These are phyloP conservation scores for Carlito syrichta DNA, from an alignment of 2,113 vertebrate species.

Conservation along the genomic window DNA sequence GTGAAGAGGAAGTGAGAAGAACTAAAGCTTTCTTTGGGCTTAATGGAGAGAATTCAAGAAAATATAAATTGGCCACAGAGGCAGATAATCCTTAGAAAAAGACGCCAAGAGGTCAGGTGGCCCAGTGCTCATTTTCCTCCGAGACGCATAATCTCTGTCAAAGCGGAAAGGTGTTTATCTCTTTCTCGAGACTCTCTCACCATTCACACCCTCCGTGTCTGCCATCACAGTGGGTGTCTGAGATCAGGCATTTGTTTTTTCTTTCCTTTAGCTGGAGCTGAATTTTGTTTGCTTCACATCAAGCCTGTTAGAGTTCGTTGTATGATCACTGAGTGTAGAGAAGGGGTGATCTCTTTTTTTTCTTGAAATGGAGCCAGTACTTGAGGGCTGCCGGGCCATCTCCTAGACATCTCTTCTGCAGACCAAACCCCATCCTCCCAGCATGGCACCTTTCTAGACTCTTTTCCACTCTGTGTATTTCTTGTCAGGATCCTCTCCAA, in stretches of 20 bases:
- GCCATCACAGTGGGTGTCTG: background rate
- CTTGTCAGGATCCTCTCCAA: background rate
- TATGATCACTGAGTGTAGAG: background rate
- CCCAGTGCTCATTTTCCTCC: background rate
- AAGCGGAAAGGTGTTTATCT: background rate
- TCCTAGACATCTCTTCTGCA: background rate
- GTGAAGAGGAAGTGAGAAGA: background rate
- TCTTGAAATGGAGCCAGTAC: background rate
- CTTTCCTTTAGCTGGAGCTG: background rate
- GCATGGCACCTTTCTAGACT: background rate
- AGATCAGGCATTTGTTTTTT: background rate
- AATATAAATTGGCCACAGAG: background rate
- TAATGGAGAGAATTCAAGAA: conserved; percentile 20
- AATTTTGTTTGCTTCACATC: background rate
- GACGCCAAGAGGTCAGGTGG: background rate
- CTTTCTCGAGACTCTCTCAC: background rate
- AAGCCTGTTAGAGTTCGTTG: background rate
- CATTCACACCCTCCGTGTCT: background rate
- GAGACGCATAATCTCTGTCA: background rate
- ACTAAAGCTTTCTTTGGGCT: conserved; percentile 3
- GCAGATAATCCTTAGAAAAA: background rate
- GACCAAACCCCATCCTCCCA: background rate
- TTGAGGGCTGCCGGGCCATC: background rate
- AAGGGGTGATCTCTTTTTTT: background rate
- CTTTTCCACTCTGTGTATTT: background rate